Percentiles rank a stretch among this genome's conserved stretches.
Conservation (phyloP, 1,140 invertebrate genomes). For the Venustaconcha ellipsiformis region DNA sequence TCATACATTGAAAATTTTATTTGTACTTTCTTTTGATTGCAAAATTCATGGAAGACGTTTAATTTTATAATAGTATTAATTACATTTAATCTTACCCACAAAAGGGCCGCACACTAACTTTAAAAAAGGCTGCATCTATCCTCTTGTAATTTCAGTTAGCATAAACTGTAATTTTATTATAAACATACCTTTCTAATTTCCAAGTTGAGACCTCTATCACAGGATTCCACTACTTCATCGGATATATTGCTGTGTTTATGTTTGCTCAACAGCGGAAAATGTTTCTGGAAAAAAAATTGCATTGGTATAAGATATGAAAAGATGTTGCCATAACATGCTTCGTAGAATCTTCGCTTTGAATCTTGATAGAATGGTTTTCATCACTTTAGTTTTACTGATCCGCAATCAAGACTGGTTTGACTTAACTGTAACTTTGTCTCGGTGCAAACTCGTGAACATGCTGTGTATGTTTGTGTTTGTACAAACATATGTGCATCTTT, state of each 20-base stretch:
- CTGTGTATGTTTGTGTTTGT: no score
- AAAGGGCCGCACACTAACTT: no score
- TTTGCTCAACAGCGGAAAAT: constrained; percentile 28
- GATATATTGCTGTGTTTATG: constrained; percentile 15
- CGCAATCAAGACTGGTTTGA: not conserved
- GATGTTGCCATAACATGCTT: not conserved
- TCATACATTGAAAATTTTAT: no score
- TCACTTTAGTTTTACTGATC: not conserved
- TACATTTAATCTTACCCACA: not conserved
- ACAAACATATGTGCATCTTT: no score
- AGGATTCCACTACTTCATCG: constrained; percentile 11
- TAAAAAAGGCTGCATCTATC: no score
- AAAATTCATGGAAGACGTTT: no score
- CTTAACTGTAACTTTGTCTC: not conserved
- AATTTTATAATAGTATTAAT: no score
- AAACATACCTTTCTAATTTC: constrained; percentile 18
- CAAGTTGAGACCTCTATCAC: constrained; percentile 21
- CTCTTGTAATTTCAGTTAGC: no score
- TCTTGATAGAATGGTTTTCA: not conserved
- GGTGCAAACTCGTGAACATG: not conserved
- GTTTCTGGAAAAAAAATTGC: constrained; percentile 31
- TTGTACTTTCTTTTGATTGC: no score
- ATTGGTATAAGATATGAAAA: not conserved
- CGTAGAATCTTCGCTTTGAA: not conserved
- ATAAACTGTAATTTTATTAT: not conserved